Base-by-base conservation (phyloP, 2,113 vertebrate species). In the Trachemys scripta region DNA sequence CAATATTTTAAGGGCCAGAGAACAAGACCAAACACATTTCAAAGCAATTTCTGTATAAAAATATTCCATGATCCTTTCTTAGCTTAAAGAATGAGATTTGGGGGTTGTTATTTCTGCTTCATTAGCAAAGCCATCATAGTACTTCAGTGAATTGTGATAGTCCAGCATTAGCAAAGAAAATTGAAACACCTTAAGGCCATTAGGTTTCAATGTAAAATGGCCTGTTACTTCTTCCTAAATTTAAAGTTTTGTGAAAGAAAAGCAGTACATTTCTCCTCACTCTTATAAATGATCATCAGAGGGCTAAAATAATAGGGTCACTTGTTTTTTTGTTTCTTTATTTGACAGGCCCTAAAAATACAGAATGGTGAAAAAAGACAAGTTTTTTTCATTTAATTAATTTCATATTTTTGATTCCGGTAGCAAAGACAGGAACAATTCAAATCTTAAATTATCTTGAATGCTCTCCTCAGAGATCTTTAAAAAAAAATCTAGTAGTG, bases 131-230 rank as follows among this genome's bases (percentile, higher is more conserved):
- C 5, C 17, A 88, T 86, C 76, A 90, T 8, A 82, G 35, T 86
- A 10, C 14, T 96, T 96, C 85, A 95, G 20, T 88, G 81, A 90
- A 72, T 84, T 90, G 22, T n/a, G n/a, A 90, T 56, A 94, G 47
- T 78, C 50, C 75, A 92, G 59, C 19, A 93, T 80, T 90, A 93
- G 84, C 1, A 88, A 56, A 69, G 59, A 89, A 87, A 95, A 84
- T 79, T 93, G 16, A 84, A n/a, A 96, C 62, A 91, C 47, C 65
- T 78, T 62, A 82, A 81, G 3, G 65, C n/a, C 10, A 85, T 47
- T 35, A 80, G 27, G 87, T 88, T 94, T 92, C 79, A 25, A 42
- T 47, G 8, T 54, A 94, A 95, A 97, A 86, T 53, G 90, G 25
- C 5, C 56, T 85, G 50, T 1, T 5, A 82, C 24, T 88, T 87